Conservation (phyloP, 2,113 vertebrate genomes). For the Ascaphus truei region DNA sequence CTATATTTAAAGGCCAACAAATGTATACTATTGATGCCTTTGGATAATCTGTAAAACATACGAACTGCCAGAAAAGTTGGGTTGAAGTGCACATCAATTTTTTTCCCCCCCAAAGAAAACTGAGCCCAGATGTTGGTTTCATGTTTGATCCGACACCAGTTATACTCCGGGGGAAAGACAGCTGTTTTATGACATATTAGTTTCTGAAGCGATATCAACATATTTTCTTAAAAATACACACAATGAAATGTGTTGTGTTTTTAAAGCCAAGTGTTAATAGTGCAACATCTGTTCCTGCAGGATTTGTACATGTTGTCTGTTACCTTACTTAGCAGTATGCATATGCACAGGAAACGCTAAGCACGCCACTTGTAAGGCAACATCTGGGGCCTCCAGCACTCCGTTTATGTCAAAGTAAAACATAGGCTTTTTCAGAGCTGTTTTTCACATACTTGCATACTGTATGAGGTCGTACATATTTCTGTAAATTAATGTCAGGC, state of each 20-base stretch:
- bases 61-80: not conserved
- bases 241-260: slow-evolving; percentile 11
- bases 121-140: not conserved
- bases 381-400: not conserved
- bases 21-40: no score
- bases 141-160: not conserved
- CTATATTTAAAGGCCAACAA: no score
- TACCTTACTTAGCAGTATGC: slow-evolving; percentile 18
- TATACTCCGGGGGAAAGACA: not conserved
- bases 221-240: no score
- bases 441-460: no score
- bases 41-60: no score
- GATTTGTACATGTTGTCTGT: not conserved
- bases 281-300: slow-evolving; percentile 7
- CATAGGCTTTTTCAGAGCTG: no score
- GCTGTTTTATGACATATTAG: not conserved
- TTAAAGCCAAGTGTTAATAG: not conserved
- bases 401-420: no score
- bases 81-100: not conserved
- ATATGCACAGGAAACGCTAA: not conserved
- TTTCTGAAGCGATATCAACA: no score
- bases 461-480: no score
- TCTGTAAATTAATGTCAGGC: no score
- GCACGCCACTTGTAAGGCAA: not conserved
- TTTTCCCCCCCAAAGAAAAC: no score